Evolutionary conservation across 2,113 vertebrate genomes (phyloP).

Genomic region (Aptenodytes forsteri): DNA sequence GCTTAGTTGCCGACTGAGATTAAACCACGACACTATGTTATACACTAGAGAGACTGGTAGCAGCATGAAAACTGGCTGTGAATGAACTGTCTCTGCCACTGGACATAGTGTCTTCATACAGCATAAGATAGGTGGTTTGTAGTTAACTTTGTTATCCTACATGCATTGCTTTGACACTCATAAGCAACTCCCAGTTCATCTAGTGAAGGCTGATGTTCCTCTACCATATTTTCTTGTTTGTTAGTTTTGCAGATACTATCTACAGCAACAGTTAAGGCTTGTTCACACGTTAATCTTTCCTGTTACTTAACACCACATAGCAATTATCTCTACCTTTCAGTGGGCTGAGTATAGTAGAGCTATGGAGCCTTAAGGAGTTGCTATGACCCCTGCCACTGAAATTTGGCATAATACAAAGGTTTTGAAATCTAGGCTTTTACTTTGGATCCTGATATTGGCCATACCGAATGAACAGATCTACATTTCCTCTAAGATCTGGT

Average conservation of each 20-base stretch:
- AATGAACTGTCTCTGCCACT: neutral
- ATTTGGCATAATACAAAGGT: neutral
- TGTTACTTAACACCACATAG: neutral
- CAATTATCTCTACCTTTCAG: neutral
- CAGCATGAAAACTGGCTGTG: neutral
- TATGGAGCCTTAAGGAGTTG: neutral
- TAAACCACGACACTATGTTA: neutral
- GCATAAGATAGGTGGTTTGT: neutral
- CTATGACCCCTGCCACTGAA: neutral
- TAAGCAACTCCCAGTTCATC: neutral
- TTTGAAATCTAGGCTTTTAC: neutral
- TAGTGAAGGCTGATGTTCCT: neutral
- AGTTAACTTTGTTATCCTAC: rapidly evolving
- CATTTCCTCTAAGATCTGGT: neutral
- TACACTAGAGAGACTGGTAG: neutral
- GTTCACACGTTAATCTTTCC: neutral
- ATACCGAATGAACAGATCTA: neutral
- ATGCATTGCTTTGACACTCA: neutral
- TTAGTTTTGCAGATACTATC: neutral
- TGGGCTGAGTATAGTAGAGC: neutral
- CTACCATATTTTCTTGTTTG: neutral
- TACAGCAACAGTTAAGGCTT: neutral
- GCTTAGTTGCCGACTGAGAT: no score
- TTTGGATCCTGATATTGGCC: neutral
- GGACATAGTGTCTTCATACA: neutral